Percentiles rank a stretch among this genome's conserved stretches.
These are phyloP conservation scores for Perdita meconis DNA, from an alignment of 2,888 invertebrate species.

Conservation along the genomic window DNA sequence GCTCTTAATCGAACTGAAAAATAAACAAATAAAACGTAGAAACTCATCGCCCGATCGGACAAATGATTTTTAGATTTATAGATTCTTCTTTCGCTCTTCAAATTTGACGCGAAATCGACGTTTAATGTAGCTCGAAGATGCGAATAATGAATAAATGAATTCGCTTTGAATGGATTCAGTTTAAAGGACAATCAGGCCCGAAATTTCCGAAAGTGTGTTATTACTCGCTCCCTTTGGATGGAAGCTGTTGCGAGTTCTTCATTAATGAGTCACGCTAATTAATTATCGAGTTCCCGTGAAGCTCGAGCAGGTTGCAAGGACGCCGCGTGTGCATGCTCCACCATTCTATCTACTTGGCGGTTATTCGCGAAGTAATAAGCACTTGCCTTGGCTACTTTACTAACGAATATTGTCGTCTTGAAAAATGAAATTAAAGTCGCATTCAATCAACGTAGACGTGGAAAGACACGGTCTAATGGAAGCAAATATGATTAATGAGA, in stretches of 20 bases:
- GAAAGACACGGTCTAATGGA: too few species aligned
- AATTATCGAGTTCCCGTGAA: constrained; percentile 36
- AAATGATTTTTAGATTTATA: constrained; percentile 31
- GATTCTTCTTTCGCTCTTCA: background rate
- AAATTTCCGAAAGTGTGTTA: constrained; percentile 15
- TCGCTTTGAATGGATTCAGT: constrained; percentile 8
- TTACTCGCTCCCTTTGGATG: background rate
- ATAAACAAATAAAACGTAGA: background rate
- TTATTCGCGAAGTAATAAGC: background rate
- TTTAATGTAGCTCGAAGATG: background rate
- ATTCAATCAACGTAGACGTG: too few species aligned
- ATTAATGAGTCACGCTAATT: constrained; percentile 45
- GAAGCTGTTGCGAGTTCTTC: constrained; percentile 9
- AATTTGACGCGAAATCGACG: background rate
- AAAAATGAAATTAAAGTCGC: too few species aligned
- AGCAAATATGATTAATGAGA: too few species aligned
- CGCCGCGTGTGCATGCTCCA: background rate
- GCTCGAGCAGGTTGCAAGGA: background rate
- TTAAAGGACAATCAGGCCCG: background rate
- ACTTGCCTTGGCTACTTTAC: too few species aligned
- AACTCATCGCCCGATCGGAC: background rate
- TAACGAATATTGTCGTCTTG: too few species aligned
- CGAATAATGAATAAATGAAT: constrained; percentile 42
- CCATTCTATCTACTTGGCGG: background rate
- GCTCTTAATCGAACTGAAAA: background rate